Evolutionary conservation across 2,888 invertebrate genomes (phyloP), one percentile per base, ranked within the genome.

Genomic region (Oxytorus armatus): DNA sequence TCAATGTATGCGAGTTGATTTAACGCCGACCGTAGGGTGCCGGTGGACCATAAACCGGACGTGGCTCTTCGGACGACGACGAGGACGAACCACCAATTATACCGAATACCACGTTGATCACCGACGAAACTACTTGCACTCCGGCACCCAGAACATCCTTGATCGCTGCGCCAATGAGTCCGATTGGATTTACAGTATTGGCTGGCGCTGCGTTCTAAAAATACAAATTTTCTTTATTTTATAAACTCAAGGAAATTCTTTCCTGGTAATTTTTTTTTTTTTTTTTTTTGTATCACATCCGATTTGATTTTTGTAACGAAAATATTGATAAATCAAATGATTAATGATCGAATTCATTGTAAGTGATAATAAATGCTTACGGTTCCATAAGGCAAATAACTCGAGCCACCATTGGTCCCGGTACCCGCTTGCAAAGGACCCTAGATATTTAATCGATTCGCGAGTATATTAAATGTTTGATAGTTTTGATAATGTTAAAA

Each of bases 71-170:
- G 7, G 63, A 11, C 1, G 44, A 42, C 11, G 87, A 89, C 1
- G 90, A 89, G 1, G 87, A 89, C 1, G 90, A 89, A 1, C 89
- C 87, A n/a, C 88, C 89, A 0, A 89, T 61, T 8, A 91, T 81
- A 16, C 89, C 88, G 7, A 88, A 86, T 4, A 88, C 81, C 2
- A 89, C 87, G 51, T 85, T 85, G 14, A 90, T 80, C 3, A 91
- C 51, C 2, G 90, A 86, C 2, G 87, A 83, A 0, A 88, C 85
- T 3, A 91, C 81, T 23, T 88, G 86, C 3, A 90, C 68, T 7
- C 88, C 86, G 3, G 89, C 88, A 7, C 88, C 86, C 4, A 92
- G 36, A 57, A 91, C 86, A 8, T 90, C 90, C 72, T 91, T 89
- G 33, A 91, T 68, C 1, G 91, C 84, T 3, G 79, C 84, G 21